Conservation (phyloP, 2,888 invertebrate species). For the Biston betularia region DNA sequence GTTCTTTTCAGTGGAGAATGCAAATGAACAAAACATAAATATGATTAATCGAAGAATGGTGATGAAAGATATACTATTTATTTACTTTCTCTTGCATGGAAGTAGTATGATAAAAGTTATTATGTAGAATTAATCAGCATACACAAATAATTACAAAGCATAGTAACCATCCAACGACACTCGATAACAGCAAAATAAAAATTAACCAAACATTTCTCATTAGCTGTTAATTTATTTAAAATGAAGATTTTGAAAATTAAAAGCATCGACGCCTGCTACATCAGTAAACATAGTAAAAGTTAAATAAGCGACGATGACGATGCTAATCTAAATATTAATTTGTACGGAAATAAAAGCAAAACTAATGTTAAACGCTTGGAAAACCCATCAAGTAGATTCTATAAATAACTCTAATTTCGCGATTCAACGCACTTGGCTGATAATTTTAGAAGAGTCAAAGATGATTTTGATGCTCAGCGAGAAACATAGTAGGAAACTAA, state of each 20-base stretch:
- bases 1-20: background rate
- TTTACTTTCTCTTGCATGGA: background rate
- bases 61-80: too few relatives aligned
- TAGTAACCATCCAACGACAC: background rate
- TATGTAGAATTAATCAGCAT: too few relatives aligned
- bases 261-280: background rate
- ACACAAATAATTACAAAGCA: background rate
- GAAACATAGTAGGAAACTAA: too few relatives aligned
- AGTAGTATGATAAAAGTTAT: background rate
- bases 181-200: background rate
- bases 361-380: constrained; percentile 4
- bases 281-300: background rate
- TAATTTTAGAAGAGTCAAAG: constrained; percentile 11
- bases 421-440: constrained; percentile 15
- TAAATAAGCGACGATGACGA: constrained; percentile 15
- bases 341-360: constrained; percentile 16
- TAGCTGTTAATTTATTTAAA: too few relatives aligned
- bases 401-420: constrained; percentile 27
- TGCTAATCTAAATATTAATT: constrained; percentile 10
- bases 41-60: too few relatives aligned
- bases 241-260: background rate
- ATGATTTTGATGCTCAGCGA: background rate
- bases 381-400: constrained; percentile 20
- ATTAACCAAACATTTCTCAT: too few relatives aligned
- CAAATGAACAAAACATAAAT: background rate